Base-by-base conservation (phyloP, 2,797 vertebrate genomes). In the Eutrigla gurnardus region DNA sequence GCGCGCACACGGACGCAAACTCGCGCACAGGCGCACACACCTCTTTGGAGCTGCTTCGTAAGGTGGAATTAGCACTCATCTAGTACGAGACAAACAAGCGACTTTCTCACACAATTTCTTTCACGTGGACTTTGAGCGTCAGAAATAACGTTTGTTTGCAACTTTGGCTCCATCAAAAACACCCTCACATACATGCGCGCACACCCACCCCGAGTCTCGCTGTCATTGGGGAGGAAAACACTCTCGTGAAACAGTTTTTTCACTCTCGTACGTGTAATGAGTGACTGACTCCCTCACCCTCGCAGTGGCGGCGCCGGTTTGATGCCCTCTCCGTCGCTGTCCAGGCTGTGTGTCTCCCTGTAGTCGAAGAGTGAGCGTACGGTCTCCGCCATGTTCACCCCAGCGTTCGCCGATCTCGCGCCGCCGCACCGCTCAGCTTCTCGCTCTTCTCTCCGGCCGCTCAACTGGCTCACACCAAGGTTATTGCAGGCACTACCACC, bases 371-470 rank as follows among this genome's bases (percentile, higher is more conserved):
- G 90, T 65, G 93, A 92, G 77, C 93, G 91, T 74, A 84, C 91
- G 77, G 90, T 92, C 89, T 95, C 94, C 93, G 94, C 93, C 95
- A 96, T 95, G 75, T 93, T 92, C 85, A 88, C 77, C 75, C 63
- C 86, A 73, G 78, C 73, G 68, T 57, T 82, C 62, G 70, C 61
- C 73, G 86, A 63, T 88, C 81, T 79, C 76, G 58, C 61, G 64
- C 88, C 65, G 77, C 81, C 65, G 77, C 65, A 50, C 85, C 54
- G 88, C 65, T 78, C 90, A 86, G 89, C 71, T 73, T 85, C 87
- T 89, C 80, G 61, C 83, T 82, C 81, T 60, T 64, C 89, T 89
- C 89, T 90, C 70, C 82, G 45, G 78, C 79, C 71, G 77, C 88
- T 90, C 88, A 4, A 63, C 87, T 64, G 72, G 86, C 91, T 88